A percentile compares a stretch with the other conserved stretches of the same genome.
These are phyloP conservation scores for Vulpes vulpes DNA, from an alignment of 2,113 vertebrate species.

Conservation along the genomic window DNA sequence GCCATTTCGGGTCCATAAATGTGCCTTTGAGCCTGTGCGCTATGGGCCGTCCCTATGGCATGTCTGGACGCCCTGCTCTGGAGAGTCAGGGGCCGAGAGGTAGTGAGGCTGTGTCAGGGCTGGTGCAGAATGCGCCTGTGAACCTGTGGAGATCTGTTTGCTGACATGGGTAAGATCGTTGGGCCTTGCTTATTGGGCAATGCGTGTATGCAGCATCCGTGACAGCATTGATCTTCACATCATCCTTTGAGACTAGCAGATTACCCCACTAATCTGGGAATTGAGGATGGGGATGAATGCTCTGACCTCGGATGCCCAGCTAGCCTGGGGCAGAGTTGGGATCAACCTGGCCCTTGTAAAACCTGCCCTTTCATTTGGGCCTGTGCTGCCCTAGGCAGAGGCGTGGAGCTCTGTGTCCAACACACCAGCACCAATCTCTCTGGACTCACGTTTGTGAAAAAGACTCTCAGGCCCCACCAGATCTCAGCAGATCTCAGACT, in stretches of 20 bases:
- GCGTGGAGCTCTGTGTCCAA: accelerated
- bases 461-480: neutral
- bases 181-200: neutral
- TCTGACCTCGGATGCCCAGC: neutral
- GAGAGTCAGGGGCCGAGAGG: accelerated
- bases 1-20: neutral
- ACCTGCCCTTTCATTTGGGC: neutral
- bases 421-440: neutral
- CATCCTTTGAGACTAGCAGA: accelerated
- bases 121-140: accelerated
- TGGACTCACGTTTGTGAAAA: accelerated
- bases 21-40: neutral
- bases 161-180: accelerated
- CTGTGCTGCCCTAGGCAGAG: no score
- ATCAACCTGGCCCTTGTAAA: accelerated
- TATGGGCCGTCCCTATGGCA: accelerated
- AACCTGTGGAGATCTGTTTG: neutral
- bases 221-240: neutral
- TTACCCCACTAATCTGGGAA: accelerated
- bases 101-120: neutral
- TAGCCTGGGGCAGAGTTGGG: neutral
- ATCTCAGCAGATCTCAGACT: neutral
- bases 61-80: accelerated
- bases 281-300: neutral
- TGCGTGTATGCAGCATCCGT: accelerated